Evolutionary conservation across 2,113 vertebrate genomes (phyloP), one percentile per base, ranked within the genome.

Genomic region (Glareola pratincola): DNA sequence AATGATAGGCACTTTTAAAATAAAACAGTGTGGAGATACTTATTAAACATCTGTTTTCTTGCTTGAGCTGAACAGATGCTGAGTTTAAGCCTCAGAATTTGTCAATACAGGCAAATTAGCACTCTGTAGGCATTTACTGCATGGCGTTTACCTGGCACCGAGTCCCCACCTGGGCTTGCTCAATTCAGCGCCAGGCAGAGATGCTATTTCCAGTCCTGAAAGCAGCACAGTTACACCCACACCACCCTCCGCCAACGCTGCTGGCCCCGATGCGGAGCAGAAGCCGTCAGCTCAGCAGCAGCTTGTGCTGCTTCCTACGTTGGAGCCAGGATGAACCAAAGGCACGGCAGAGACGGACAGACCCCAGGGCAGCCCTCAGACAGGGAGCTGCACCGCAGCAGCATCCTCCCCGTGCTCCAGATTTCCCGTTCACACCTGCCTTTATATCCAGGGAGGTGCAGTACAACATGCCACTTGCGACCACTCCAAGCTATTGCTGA

Each of bases 201-300:
- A 84, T 63, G 88, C 76, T 89, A 84, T 81, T 86, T 96, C 47
- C 76, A 92, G 72, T 27, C n/a, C 83, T 30, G 6, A 53, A 50
- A 91, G 86, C 72, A 86, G 53, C 72, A 68, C n/a, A 37, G 54
- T 27, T 30, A 59, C 86, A 41, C 75, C 59, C 86, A 68, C 85
- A 45, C 67, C 68, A 67, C 71, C 6, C 67, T 37, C 60, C 34
- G 79, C 68, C 92, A 90, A 2, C 0, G 0, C 63, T 83, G 72
- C 59, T 41, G 29, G 71, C 83, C 79, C 54, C 3, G 3, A 16
- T 0, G 4, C 69, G 37, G 20, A 95, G 64, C 71, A 77, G 81
- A 21, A 85, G 82, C 63, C 4, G 4, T 10, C 8, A 39, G 68
- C 68, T 80, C 29, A 90, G 87, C 69, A 85, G 84, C 88, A 41